These are phyloP conservation scores for Micrastur ruficollis DNA, from an alignment of 2,797 vertebrate species.

Conservation along the genomic window DNA sequence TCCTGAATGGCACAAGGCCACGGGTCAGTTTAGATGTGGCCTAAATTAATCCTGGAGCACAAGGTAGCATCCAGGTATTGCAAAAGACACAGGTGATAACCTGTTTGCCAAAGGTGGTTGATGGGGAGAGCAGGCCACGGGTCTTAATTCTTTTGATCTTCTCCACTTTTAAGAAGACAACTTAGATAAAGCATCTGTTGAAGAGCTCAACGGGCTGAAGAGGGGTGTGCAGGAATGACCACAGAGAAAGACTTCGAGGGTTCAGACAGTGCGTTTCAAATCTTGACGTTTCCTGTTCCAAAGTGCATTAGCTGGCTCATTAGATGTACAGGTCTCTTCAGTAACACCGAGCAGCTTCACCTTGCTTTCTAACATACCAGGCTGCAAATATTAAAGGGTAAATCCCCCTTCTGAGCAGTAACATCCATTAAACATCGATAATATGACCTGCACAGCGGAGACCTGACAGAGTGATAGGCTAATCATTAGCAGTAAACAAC, in stretches of 20 bases:
- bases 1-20: neutral
- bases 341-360: neutral
- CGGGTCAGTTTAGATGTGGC: neutral
- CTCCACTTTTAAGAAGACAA: neutral
- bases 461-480: neutral
- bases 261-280: neutral
- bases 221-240: neutral
- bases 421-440: neutral
- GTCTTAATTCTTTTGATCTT: neutral
- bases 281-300: neutral
- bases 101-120: neutral
- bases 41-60: neutral
- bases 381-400: neutral
- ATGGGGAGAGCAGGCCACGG: neutral
- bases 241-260: neutral
- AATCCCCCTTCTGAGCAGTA: neutral
- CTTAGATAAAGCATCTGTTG: neutral
- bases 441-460: neutral
- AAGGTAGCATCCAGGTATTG: neutral
- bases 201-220: neutral
- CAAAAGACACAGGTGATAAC: neutral
- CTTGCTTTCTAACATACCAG: neutral
- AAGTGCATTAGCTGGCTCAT: neutral
- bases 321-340: neutral
- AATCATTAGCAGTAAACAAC: neutral